Base-by-base conservation (phyloP, 2,888 invertebrate genomes). In the Drosophila austrosaltans region DNA sequence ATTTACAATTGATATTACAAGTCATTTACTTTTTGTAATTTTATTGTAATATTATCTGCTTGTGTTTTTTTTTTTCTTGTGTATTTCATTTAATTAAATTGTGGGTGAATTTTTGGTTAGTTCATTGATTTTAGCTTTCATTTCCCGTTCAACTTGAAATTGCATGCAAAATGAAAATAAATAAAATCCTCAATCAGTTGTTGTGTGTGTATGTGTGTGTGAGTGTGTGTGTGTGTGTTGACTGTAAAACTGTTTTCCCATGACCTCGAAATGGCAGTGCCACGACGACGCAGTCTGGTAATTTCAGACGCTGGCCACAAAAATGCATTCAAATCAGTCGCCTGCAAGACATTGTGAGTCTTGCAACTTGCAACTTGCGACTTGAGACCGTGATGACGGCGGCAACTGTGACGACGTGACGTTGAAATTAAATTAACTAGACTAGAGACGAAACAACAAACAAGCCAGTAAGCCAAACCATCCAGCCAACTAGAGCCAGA, bases 371-470 rank as follows among this genome's bases (percentile, higher is more conserved):
- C 67, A 25, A 28, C 53, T 30, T 30, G 30, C 2, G 59, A 53
- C 39, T 3, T 3, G 16, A 60, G 42, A 28, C 58, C 63, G 30
- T 32, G 75, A 58, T 64, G 76, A 76, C 71, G 67, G 57, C 75
- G 48, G 48, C 75, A 72, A 75, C 66, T 69, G 66, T 65, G 81
- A 71, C 76, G 79, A 87, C 90, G 84, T 89, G 86, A 89, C 82
- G 88, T 87, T 90, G 83, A 89, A 88, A 88, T 89, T 90, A 86
- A 87, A 82, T 89, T 87, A 87, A 87, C 89, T 82, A 77, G 89
- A 86, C 85, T 81, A 77, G 79, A 87, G 83, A 83, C 69, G 73
- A 65, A 66, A 63, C 71, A 74, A 20, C 63, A 69, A 74, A 28
- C 28, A 36, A 25, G 65, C 66, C 10, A 57, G 44, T 40, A 4